Base-by-base conservation (phyloP, 2,888 invertebrate species). In the Callinectes sapidus region DNA sequence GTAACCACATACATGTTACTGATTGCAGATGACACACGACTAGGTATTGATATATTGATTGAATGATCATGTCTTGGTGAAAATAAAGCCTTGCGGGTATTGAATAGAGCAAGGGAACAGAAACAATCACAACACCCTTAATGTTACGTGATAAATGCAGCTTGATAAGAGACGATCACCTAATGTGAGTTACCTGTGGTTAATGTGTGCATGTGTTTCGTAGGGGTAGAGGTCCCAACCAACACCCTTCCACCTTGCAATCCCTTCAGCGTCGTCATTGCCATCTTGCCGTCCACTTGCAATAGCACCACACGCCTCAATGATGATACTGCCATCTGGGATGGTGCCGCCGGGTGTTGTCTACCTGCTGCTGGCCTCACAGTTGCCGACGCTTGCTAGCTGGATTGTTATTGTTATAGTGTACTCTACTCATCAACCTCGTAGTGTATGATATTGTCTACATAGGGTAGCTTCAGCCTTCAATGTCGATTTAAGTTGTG, bases 241-340 rank as follows among this genome's bases (percentile, higher is more conserved):
- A 88, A 32, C 0, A 18, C n/a, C 13, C 88, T n/a, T 28, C 88
- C 88, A 55, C 88, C 88, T n/a, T 88, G 88, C 55, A 88, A 28
- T 32, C 55, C 55, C 61, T 88, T 88, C 55, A 61, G 14, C 18
- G 55, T 61, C 14, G 48, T 55, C 88, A 88, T 88, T 55, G 88
- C 88, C 88, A 88, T 88, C 88, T 88, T 88, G 48, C 13, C 48
- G 87, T 48, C 87, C 48, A n/a, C 23, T 14, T 18, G 48, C 48
- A 48, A n/a, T n/a, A 35, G 81, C 28, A 28, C 35, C 81, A 81
- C 81, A 81, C 35, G 18, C 23, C 35, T n/a, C 32, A 81, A 16
- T 81, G 81, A 28, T 81, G 35, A 32, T 18, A n/a, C 35, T n/a
- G 35, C 35, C 18, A 81, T 32, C 81, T 81, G 81, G 6, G 3